These are phyloP conservation scores for Eurystomus gularis DNA, from an alignment of 2,113 vertebrate species.

Conservation along the genomic window DNA sequence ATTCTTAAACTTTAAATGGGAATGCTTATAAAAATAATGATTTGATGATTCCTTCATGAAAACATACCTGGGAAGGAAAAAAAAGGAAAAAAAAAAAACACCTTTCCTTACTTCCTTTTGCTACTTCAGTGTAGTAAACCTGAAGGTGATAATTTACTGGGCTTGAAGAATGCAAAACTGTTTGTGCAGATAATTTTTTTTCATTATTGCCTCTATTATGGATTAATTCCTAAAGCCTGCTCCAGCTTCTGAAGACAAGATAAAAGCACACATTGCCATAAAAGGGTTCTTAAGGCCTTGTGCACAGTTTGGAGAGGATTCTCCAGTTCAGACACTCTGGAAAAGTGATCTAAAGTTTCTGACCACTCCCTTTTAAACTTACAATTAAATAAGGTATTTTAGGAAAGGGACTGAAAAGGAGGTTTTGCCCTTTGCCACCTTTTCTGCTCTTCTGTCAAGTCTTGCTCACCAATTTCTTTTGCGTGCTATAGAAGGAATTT, in stretches of 20 bases:
- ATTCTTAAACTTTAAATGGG: background rate
- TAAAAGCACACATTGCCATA: background rate
- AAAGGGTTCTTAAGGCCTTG: background rate
- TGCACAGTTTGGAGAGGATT: background rate
- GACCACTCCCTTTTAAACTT: background rate
- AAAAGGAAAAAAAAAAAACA: background rate
- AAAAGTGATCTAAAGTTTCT: background rate
- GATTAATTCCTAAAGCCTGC: background rate
- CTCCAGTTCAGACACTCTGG: background rate
- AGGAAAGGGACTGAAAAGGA: background rate
- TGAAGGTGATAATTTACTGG: background rate
- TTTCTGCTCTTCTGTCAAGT: background rate
- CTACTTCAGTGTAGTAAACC: background rate
- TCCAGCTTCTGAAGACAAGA: background rate
- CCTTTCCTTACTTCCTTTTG: background rate
- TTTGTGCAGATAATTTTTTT: background rate
- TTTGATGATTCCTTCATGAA: background rate
- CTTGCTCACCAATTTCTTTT: background rate
- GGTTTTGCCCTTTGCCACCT: background rate
- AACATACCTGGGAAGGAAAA: background rate
- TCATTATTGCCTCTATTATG: background rate
- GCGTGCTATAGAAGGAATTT: background rate
- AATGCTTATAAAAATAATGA: background rate
- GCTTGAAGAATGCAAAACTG: background rate
- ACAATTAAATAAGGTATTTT: background rate